Percentiles rank a stretch among this genome's conserved stretches.
Evolutionary conservation across 1,140 invertebrate species (phyloP).

Genomic region (Diabrotica undecimpunctata): DNA sequence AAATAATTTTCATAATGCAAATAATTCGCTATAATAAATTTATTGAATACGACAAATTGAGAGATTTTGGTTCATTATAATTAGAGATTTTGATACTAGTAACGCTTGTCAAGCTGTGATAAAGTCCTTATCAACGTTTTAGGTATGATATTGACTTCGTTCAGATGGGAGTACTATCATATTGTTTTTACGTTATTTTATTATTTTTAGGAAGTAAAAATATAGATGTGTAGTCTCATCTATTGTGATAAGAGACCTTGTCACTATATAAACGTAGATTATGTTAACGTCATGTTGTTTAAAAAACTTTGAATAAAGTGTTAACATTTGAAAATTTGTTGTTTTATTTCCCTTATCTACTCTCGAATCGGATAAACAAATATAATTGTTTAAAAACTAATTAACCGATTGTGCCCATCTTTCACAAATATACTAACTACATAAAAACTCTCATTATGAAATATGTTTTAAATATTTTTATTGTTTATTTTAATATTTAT

Average conservation of each 20-base stretch:
- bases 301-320: slow-evolving; percentile 17
- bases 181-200: slow-evolving; percentile 34
- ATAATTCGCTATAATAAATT: too few species aligned
- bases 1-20: too few species aligned
- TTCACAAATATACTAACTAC: too few species aligned
- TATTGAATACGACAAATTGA: too few species aligned
- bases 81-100: slow-evolving; percentile 26
- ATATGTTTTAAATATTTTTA: too few species aligned
- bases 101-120: slow-evolving; percentile 48
- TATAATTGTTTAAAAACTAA: too few species aligned
- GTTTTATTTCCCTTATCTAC: too few species aligned
- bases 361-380: too few species aligned
- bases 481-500: too few species aligned
- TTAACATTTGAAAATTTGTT: not conserved
- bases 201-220: slow-evolving; percentile 18
- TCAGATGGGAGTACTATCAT: slow-evolving; percentile 52
- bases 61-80: not conserved
- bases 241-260: slow-evolving; percentile 49
- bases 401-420: too few species aligned
- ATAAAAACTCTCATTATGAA: too few species aligned
- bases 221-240: slow-evolving; percentile 24
- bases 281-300: slow-evolving; percentile 35
- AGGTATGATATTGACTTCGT: slow-evolving; percentile 51
- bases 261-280: slow-evolving; percentile 39
- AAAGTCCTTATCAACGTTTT: slow-evolving; percentile 50